Evolutionary conservation across 2,797 vertebrate species (phyloP), one percentile per base, ranked within the genome.

Genomic region (Sebastes reedi): DNA sequence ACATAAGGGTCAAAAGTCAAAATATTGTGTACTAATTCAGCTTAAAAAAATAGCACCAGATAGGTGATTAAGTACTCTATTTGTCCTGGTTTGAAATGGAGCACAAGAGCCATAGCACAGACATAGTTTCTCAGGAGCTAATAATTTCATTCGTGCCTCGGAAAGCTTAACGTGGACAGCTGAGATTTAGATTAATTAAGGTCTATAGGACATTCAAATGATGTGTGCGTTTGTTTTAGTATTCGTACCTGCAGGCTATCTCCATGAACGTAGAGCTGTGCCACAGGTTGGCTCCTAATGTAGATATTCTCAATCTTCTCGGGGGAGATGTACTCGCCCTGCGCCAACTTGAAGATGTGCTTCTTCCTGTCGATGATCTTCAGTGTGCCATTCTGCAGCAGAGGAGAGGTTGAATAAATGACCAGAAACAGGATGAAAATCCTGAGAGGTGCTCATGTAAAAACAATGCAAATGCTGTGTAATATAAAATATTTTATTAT

Each of bases 281-380:
- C 95, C 77, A 99, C 96, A 4, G 98, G 98, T 71, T 99, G 96
- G 30, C 98, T 97, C 79, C 98, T 96, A 81, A 97, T 97, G 77
- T 99, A 99, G 94, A 99, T 98, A 83, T 98, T 99, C 92, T 99
- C 99, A 2, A 99, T 99, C 95, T 99, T 99, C 95, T 99, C 99
- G 0, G 99, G 98, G 2, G 98, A 98, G 70, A 99, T 97, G 61
- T 99, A 99, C 88, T 99, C 99, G 72, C 99, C 99, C 95, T 99
- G 99, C 67, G 99, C 98, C 87, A 99, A 92, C 94, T 99, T 99
- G 92, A 99, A 99, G 91, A 99, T 99, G 83, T 99, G 99, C 91
- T 99, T 99, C 93, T 99, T 99, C 90, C 99, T 95, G 92, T 99
- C 99, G 11, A 99, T 97, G 75, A 99, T 99, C 95, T 97, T 99